These are phyloP conservation scores for Rhegmatorhina hoffmannsi DNA, from an alignment of 2,113 vertebrate genomes.

Conservation along the genomic window DNA sequence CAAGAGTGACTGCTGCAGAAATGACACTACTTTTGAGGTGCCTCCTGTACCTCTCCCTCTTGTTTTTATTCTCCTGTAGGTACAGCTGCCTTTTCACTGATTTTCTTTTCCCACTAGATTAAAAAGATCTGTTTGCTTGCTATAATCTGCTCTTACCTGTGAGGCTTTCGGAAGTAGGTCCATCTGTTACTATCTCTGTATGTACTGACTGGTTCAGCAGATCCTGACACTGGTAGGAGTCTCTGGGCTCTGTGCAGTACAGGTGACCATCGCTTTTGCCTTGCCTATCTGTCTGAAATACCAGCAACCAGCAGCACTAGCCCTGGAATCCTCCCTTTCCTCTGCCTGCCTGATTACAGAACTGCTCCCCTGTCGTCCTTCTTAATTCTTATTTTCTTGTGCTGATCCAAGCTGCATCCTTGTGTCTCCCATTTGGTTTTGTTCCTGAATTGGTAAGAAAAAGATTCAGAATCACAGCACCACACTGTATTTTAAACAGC, in stretches of 20 bases:
- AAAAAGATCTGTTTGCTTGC: not conserved
- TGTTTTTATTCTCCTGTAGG: not conserved
- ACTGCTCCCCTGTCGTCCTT: not conserved
- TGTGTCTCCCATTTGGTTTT: not conserved
- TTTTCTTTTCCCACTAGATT: not conserved
- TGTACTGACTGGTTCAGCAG: not conserved
- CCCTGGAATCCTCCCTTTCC: not conserved
- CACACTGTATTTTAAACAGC: not conserved
- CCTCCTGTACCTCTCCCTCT: not conserved
- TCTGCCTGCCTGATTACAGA: not conserved
- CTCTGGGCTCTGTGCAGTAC: not conserved
- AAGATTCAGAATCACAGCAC: not conserved
- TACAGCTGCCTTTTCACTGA: not conserved
- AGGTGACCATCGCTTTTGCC: not conserved
- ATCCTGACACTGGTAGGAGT: not conserved
- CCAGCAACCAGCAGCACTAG: not conserved
- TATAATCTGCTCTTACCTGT: not conserved
- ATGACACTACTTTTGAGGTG: not conserved
- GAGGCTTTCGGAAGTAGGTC: not conserved
- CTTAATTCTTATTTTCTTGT: not conserved
- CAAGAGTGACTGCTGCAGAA: not conserved
- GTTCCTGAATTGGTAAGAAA: not conserved
- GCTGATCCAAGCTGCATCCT: not conserved
- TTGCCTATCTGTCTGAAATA: not conserved
- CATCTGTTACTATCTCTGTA: not conserved